These are phyloP conservation scores for Sussaba pulchella DNA, from an alignment of 2,888 invertebrate genomes.

Conservation along the genomic window DNA sequence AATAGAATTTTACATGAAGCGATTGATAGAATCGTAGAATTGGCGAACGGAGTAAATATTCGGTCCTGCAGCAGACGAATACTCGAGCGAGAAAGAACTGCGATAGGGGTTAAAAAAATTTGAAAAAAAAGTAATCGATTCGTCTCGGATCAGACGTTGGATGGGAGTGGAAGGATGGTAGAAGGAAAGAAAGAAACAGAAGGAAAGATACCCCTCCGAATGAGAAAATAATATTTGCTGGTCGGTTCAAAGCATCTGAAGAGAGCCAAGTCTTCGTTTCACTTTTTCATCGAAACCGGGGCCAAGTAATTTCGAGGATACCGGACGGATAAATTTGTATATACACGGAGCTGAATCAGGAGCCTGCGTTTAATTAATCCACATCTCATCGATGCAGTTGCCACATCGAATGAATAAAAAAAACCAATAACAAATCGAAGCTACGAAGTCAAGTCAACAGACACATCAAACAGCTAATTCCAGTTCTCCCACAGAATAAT, in stretches of 20 bases:
- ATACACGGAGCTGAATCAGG: not conserved
- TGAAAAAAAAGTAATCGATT: conserved; percentile 26
- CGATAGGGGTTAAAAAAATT: not conserved
- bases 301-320: conserved; percentile 29
- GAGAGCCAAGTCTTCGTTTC: conserved; percentile 31
- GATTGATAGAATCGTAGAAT: no score
- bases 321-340: not conserved
- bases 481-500: not conserved
- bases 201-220: conserved; percentile 44
- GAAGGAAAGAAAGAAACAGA: conserved; percentile 19
- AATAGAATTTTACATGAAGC: no score
- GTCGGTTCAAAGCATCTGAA: conserved; percentile 21
- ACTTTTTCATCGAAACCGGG: conserved; percentile 22
- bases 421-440: not conserved
- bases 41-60: no score
- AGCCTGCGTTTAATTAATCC: conserved; percentile 2
- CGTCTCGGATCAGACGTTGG: conserved; percentile 24
- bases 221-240: conserved; percentile 64
- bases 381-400: not conserved
- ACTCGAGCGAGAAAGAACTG: not conserved
- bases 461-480: not conserved
- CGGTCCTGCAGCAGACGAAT: not conserved
- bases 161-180: conserved; percentile 32
- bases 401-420: not conserved
- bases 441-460: not conserved